Evolutionary conservation across 2,113 vertebrate genomes (phyloP), one percentile per base, ranked within the genome.

Genomic region (Ochotona princeps): DNA sequence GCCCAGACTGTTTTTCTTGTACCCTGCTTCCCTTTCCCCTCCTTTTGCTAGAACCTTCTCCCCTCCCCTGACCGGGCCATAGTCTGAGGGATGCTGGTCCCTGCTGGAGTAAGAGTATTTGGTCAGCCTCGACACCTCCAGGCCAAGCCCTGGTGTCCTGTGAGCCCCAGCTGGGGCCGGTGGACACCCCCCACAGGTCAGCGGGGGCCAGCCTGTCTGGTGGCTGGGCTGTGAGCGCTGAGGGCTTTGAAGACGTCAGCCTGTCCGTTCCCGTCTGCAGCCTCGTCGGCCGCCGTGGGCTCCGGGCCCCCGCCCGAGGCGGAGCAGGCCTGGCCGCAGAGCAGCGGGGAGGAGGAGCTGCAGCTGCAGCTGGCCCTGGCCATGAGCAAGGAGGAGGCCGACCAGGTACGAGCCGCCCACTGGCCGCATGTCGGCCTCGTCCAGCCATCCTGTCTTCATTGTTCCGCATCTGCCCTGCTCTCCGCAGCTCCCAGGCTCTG

Each of bases 361-460:
- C 99, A 99, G 97, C 98, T 99, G 26, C 99, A 99, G 98, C 93
- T 99, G 95, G 99, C 99, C 79, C 94, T 99, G 96, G 99, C 99
- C 92, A 99, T 99, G 99, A 99, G 99, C 97, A 99, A 99, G 97
- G 99, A 99, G 97, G 99, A 99, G 96, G 99, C 99, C 0, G 99
- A 99, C 97, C 99, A 99, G 99, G 99, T 99, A 98, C 2, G 1
- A 15, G 80, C 47, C 21, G 7, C 49, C 1, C 23, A 10, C n/a
- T 7, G 97, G 95, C 86, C 3, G 26, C 1, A 28, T 0, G 15
- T 26, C 3, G 0, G 7, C 18, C 10, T 61, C 0, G 12, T 60
- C 61, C 87, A 69, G 72, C 66, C 66, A 80, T 92, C 70, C 47
- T 66, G 70, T 92, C 87, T 89, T 66, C 93, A 90, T 20, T 49